Evolutionary conservation across 1,140 invertebrate genomes (phyloP).

Genomic region (Argopecten irradians): DNA sequence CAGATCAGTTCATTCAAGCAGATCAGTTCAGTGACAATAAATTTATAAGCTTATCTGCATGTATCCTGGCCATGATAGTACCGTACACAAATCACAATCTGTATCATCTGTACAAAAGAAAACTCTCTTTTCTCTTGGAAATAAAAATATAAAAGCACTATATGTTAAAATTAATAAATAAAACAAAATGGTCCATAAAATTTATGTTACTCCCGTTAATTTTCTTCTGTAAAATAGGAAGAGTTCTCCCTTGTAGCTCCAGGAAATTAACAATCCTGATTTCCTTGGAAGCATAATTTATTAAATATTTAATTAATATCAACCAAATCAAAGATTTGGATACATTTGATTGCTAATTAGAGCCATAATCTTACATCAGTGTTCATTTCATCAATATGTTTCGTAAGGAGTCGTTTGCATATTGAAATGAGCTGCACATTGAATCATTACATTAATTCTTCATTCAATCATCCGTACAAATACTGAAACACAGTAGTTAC

Average conservation of each 20-base stretch:
- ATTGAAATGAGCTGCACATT: neutral
- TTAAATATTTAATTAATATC: too few relatives aligned
- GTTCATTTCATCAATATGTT: neutral
- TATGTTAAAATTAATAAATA: neutral
- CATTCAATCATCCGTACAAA: neutral
- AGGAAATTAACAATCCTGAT: too few relatives aligned
- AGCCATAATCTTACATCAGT: neutral
- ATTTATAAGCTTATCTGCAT: too few relatives aligned
- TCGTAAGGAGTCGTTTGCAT: neutral
- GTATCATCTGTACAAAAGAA: neutral
- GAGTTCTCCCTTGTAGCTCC: too few relatives aligned
- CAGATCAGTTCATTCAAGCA: too few relatives aligned
- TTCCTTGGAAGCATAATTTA: too few relatives aligned
- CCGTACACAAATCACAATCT: neutral
- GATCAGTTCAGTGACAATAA: too few relatives aligned
- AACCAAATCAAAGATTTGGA: neutral
- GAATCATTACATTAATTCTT: neutral
- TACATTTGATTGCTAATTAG: neutral
- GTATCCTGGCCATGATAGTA: too few relatives aligned
- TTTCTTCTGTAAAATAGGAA: too few relatives aligned
- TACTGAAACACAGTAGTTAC: too few relatives aligned
- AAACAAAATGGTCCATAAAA: neutral
- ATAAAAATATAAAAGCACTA: neutral
- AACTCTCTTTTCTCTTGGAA: neutral
- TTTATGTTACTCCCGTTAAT: too few relatives aligned